phyloP scores from a whole-genome alignment of 2,113 vertebrate genomes.

The Cephalopterus ornatus region DNA sequence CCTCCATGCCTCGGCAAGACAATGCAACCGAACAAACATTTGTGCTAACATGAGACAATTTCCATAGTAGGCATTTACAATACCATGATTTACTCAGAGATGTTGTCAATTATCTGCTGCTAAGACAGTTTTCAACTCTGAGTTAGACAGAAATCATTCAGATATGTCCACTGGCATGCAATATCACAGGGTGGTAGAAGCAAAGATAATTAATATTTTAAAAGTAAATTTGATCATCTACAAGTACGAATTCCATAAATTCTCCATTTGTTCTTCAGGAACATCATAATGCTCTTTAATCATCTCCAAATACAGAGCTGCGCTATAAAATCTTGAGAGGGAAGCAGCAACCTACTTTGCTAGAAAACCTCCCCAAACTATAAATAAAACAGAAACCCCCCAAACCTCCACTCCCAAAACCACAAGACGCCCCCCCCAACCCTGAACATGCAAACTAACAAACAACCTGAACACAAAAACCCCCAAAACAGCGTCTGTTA shows the following conservation, averaged over 20 bases:
- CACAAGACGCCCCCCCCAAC: rapidly evolving
- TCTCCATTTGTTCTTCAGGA: background rate
- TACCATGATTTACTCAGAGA: background rate
- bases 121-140: background rate
- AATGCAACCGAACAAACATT: background rate
- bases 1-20: background rate
- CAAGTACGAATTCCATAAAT: background rate
- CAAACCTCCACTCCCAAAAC: background rate
- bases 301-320: background rate
- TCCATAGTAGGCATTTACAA: background rate
- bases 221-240: background rate
- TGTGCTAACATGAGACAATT: background rate
- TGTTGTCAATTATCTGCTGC: background rate
- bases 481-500: background rate
- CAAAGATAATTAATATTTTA: background rate
- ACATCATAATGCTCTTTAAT: background rate
- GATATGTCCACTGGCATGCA: background rate
- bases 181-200: background rate
- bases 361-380: background rate
- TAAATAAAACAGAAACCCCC: background rate
- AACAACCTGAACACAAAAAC: background rate
- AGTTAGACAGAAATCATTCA: background rate
- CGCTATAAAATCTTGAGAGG: background rate
- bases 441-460: too few relatives aligned
- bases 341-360: background rate